Evolutionary conservation across 1,140 invertebrate genomes (phyloP), one percentile per base, ranked within the genome.

Genomic region (Apocrypta bakeri): DNA sequence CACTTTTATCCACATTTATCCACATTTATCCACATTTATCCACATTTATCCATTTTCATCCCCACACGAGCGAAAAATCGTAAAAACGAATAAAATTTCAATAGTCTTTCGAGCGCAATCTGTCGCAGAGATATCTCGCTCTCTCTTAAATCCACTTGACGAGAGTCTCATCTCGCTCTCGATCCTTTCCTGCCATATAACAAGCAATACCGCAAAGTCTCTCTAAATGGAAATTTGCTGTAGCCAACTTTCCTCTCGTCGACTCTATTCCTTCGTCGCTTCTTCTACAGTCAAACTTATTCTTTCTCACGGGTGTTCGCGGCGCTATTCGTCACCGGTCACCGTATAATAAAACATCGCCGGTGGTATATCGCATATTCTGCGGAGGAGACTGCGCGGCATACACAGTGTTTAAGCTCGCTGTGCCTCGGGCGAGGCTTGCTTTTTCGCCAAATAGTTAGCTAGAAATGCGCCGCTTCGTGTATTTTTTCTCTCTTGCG

Each of bases 161-260:
- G 63, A 79, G 33, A 24, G 37, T 72, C 73, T 56, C n/a, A 33
- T 37, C 74, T 48, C 29, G 29, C 21, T 56, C 21, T 29, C 48
- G 74, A 56, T 27, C 4, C 72, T 24, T 56, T 56, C 6, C 21
- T 56, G 48, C 48, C 48, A 56, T 56, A 56, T 56, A 56, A 56
- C 48, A 56, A 77, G 33, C 63, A 11, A 33, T 69, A 76, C 80
- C 83, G 84, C 80, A 83, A 85, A 88, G 82, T 87, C 86, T 87
- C 85, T 88, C 86, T 90, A 87, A 88, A 90, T 88, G 86, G 87
- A 87, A 90, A 90, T 89, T 86, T 81, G 83, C 85, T 85, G 87
- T 88, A 85, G 81, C 78, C 83, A 87, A 88, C 84, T 87, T 87
- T 86, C 80, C 83, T 56, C 69, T 33, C 69, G n/a, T n/a, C n/a